A percentile compares a stretch with the other conserved stretches of the same genome.
Conservation (phyloP, 2,797 vertebrate genomes). For the Channa striata region DNA sequence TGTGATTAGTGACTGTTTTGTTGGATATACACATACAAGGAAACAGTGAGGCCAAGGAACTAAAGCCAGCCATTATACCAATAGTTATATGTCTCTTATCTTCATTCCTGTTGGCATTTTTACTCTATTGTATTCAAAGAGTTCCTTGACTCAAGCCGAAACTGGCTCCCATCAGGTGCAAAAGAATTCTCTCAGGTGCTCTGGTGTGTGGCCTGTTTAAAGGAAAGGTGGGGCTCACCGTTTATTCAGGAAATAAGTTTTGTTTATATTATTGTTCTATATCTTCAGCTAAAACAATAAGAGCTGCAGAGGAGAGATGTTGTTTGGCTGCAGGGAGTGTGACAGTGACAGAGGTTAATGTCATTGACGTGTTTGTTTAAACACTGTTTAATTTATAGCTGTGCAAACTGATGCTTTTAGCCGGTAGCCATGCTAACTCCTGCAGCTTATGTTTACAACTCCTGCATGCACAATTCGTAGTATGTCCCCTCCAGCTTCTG, state of each 20-base stretch:
- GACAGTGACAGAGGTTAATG: background rate
- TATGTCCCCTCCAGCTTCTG: background rate
- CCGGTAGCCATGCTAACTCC: background rate
- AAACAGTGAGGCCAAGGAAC: no score
- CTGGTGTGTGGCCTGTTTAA: background rate
- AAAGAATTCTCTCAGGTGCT: background rate
- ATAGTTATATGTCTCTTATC: no score
- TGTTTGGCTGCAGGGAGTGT: background rate
- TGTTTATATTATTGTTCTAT: background rate
- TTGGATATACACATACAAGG: no score
- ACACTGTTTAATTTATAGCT: background rate
- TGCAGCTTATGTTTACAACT: background rate
- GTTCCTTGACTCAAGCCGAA: no score
- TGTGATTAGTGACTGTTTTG: no score
- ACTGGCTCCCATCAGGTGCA: no score
- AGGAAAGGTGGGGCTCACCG: no score
- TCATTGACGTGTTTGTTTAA: background rate
- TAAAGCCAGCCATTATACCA: no score
- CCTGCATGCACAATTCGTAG: background rate
- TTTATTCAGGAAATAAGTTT: background rate
- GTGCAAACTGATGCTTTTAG: background rate
- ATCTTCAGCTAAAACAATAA: background rate
- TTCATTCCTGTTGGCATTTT: no score
- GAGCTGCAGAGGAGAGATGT: no score
- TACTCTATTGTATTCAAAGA: no score